phyloP scores from a whole-genome alignment of 2,797 vertebrate species.

The Carapus acus region DNA sequence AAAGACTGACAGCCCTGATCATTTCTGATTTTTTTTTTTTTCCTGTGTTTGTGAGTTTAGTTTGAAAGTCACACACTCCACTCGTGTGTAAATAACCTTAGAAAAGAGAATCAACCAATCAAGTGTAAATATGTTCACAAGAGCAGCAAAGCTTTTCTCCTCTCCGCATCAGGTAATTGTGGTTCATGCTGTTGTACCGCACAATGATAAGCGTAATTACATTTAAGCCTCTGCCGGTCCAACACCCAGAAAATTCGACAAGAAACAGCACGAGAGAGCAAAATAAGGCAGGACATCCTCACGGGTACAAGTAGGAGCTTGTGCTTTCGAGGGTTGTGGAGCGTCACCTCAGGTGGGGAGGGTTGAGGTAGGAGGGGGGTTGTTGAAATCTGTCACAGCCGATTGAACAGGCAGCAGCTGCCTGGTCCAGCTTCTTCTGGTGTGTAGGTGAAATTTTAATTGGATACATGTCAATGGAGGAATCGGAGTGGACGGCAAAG shows the following conservation, averaged over 20 bases:
- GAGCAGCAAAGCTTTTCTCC: conserved; percentile 1
- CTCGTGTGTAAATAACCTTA: too few relatives aligned
- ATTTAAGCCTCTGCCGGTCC: conserved; percentile 42
- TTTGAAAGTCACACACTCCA: too few relatives aligned
- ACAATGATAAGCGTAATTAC: conserved; percentile 41
- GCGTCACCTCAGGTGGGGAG: conserved; percentile 28
- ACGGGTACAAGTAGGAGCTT: conserved; percentile 51
- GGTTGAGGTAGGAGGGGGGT: conserved; percentile 32
- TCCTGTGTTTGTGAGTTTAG: too few relatives aligned
- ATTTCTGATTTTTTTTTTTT: too few relatives aligned
- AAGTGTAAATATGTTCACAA: too few relatives aligned
- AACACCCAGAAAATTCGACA: conserved; percentile 55
- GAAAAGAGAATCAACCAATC: too few relatives aligned
- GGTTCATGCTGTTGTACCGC: conserved; percentile 14
- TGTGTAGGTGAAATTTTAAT: neutral
- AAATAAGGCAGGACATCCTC: conserved; percentile 38
- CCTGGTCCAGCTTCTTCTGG: conserved; percentile 13
- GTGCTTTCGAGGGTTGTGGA: conserved; percentile 30
- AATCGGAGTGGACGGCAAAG: neutral
- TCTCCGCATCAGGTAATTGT: conserved; percentile 8
- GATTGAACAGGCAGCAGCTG: conserved; percentile 23
- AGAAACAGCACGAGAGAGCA: conserved; percentile 41
- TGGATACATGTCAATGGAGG: neutral
- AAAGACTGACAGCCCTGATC: too few relatives aligned
- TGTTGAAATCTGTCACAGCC: conserved; percentile 35